Evolutionary conservation across 37 sponge, comb jelly and placozoan genomes (phyloP).

Genomic region (Aplysina aerophoba): DNA sequence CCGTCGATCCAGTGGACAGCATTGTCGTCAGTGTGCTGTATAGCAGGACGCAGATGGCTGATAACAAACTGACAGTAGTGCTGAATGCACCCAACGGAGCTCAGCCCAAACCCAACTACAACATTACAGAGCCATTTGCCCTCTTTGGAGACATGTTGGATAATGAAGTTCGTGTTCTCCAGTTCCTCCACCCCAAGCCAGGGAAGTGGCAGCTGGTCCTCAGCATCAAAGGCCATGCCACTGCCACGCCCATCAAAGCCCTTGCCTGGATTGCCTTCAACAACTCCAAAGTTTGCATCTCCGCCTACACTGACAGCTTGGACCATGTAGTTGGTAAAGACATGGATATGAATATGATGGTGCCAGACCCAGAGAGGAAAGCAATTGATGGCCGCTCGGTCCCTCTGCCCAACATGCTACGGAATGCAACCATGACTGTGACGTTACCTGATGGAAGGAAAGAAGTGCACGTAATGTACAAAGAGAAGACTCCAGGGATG

Average conservation of each 20-base stretch:
- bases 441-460: neutral
- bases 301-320: neutral
- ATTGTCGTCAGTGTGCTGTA: slow-evolving; percentile 7
- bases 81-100: neutral
- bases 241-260: neutral
- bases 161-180: neutral
- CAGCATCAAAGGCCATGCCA: slow-evolving; percentile 10
- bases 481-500: neutral
- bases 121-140: neutral
- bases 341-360: neutral
- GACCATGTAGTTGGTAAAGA: neutral
- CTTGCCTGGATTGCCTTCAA: slow-evolving; percentile 9
- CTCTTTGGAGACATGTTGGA: neutral
- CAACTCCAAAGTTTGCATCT: neutral
- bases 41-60: neutral
- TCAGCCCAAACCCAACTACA: too few relatives aligned
- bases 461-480: neutral
- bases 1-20: slow-evolving; percentile 11
- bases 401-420: neutral
- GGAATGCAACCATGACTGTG: slow-evolving; percentile 3
- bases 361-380: neutral
- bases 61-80: neutral
- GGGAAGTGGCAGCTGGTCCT: slow-evolving; percentile 1
- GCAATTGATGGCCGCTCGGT: neutral
- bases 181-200: neutral